Conservation (phyloP, 1,140 invertebrate species). For the Drosophila neocordata region DNA sequence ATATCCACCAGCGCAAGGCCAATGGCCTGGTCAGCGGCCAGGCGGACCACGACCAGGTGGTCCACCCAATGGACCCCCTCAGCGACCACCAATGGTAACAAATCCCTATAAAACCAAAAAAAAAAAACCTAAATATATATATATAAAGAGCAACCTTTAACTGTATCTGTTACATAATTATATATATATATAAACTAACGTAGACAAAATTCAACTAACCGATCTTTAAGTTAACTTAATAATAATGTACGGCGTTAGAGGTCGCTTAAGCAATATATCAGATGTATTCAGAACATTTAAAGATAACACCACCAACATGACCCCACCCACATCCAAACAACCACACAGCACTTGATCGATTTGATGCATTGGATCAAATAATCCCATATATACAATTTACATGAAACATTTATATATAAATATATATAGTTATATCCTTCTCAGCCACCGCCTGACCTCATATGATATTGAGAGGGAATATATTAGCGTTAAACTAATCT, state of each 20-base stretch:
- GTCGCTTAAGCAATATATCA: conserved; percentile 41
- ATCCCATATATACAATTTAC: background rate
- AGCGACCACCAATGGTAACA: conserved; percentile 88
- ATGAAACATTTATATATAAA: conserved; percentile 14
- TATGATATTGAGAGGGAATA: background rate
- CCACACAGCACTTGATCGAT: background rate
- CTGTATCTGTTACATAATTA: conserved; percentile 18
- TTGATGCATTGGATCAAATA: background rate
- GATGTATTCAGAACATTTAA: conserved; percentile 77
- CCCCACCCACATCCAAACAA: conserved; percentile 7
- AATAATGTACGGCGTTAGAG: conserved; percentile 38
- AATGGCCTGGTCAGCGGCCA: conserved; percentile 85
- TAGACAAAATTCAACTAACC: conserved; percentile 53
- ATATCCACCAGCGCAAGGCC: conserved; percentile 80
- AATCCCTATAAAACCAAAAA: conserved; percentile 44
- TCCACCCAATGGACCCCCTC: conserved; percentile 84
- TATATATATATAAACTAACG: conserved; percentile 32
- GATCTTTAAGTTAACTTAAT: conserved; percentile 64
- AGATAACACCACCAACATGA: conserved; percentile 44
- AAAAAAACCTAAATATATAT: background rate
- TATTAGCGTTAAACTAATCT: conserved; percentile 20
- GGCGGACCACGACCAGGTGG: conserved; percentile 89
- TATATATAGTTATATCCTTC: background rate
- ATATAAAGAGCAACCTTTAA: conserved; percentile 15
- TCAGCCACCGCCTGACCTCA: background rate